phyloP scores from a whole-genome alignment of 37 sponge, comb jelly and placozoan species.

The Halichondria panicea region DNA sequence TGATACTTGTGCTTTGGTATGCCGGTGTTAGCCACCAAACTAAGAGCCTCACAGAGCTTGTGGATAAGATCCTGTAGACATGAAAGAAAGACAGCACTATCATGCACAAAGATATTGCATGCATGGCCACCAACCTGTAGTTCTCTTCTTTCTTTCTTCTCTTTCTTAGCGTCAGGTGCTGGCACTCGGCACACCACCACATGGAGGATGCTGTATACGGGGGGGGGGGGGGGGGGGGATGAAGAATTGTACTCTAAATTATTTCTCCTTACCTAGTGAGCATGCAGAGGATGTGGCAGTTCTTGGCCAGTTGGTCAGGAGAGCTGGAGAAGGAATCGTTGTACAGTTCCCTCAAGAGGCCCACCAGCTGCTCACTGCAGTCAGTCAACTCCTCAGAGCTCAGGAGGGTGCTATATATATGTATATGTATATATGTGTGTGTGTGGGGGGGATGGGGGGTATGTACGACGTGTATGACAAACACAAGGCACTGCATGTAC shows the following conservation, averaged over 20 bases:
- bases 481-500: too few relatives aligned
- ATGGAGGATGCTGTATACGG: constrained; percentile 49
- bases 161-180: constrained; percentile 41
- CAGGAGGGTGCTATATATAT: constrained; percentile 28
- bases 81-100: neutral
- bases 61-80: constrained; percentile 46
- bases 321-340: constrained; percentile 8
- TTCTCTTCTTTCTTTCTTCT: constrained; percentile 63
- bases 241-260: neutral
- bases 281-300: constrained; percentile 59
- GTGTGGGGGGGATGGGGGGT: neutral
- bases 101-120: neutral
- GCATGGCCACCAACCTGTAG: constrained; percentile 39
- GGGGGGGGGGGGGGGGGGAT: too few relatives aligned
- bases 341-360: constrained; percentile 41
- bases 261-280: constrained; percentile 40
- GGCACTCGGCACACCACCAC: constrained; percentile 65
- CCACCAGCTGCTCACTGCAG: constrained; percentile 7
- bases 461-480: too few relatives aligned
- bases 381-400: constrained; percentile 36
- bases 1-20: constrained; percentile 5
- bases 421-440: neutral
- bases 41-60: constrained; percentile 48
- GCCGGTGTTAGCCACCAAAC: constrained; percentile 19
- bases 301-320: neutral